These are phyloP conservation scores for Harpegnathos saltator DNA, from an alignment of 1,140 invertebrate species.

Conservation along the genomic window DNA sequence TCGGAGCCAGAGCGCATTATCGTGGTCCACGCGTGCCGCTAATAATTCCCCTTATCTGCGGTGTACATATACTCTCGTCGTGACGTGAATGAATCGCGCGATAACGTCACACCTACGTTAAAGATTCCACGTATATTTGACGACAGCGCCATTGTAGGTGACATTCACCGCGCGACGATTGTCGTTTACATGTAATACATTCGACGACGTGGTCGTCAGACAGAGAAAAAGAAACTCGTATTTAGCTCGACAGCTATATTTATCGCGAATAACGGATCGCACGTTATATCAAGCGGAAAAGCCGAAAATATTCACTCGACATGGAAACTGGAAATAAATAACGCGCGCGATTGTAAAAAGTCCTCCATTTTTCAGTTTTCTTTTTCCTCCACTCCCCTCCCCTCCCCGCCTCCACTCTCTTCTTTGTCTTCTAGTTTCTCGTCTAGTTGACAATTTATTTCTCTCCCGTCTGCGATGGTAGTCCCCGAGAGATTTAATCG, in stretches of 20 bases:
- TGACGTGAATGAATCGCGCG: constrained; percentile 35
- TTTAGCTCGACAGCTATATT: not conserved
- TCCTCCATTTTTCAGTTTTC: too few relatives aligned
- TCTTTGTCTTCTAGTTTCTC: too few relatives aligned
- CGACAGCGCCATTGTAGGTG: constrained; percentile 3
- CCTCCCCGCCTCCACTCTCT: too few relatives aligned
- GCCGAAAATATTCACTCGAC: too few relatives aligned
- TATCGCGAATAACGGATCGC: too few relatives aligned
- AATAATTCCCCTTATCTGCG: constrained; percentile 64
- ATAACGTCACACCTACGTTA: constrained; percentile 40
- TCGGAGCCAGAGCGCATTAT: constrained; percentile 33
- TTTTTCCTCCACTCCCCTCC: too few relatives aligned
- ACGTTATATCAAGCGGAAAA: too few relatives aligned
- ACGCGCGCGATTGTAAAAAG: too few relatives aligned
- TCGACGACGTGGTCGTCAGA: not conserved
- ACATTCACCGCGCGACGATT: constrained; percentile 4
- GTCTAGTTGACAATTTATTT: too few relatives aligned
- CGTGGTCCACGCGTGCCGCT: constrained; percentile 32
- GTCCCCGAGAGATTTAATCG: too few relatives aligned
- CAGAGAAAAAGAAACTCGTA: not conserved
- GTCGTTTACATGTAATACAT: not conserved
- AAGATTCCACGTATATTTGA: constrained; percentile 27
- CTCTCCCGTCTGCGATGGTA: too few relatives aligned
- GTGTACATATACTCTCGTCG: constrained; percentile 30
- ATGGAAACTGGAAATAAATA: too few relatives aligned